Evolutionary conservation across 2,797 vertebrate genomes (phyloP), one percentile per base, ranked within the genome.

Genomic region (Chelmon rostratus): DNA sequence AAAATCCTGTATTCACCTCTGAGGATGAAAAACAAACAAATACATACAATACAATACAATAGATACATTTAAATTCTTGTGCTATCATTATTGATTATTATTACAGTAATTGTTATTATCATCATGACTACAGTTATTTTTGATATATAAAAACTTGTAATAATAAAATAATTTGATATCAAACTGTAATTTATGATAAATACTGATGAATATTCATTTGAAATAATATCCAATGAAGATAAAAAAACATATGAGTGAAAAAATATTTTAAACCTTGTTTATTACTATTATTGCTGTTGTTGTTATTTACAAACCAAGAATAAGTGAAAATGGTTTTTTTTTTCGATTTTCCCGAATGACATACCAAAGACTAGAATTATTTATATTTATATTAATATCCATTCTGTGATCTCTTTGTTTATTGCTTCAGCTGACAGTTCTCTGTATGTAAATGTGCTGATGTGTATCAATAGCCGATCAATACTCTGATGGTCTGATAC

Each of bases 381-480:
- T 49, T 38, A 3, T 5, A 42, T n/a, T 62, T 25, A 16, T 11
- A 3, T 15, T 52, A 46, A 16, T 35, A 16, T 61, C 47, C 15
- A 1, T 11, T 40, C 8, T 50, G 18, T 40, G 49, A 47, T 47
- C 0, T 37, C 37, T 52, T 5, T 59, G 28, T 49, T 9, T 42
- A 11, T 37, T 46, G 66, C 13, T 46, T 31, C 37, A 31, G 33
- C 50, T 65, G 75, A 68, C 64, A 52, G 38, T 63, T 28, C 28
- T 67, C 42, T 61, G 44, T 52, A 82, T 89, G 79, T 72, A 79
- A 82, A 85, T 87, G 68, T 74, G 68, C 77, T 85, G 86, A 85
- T 77, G 75, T 80, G 78, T 66, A 78, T 92, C 85, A 67, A 59
- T 77, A 78, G 67, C 72, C 19, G 63, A 88, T 91, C 83, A 58